A percentile compares a stretch with the other conserved stretches of the same genome.
phyloP scores from a whole-genome alignment of 2,113 vertebrate species.

The Periophthalmodon schlosseri region DNA sequence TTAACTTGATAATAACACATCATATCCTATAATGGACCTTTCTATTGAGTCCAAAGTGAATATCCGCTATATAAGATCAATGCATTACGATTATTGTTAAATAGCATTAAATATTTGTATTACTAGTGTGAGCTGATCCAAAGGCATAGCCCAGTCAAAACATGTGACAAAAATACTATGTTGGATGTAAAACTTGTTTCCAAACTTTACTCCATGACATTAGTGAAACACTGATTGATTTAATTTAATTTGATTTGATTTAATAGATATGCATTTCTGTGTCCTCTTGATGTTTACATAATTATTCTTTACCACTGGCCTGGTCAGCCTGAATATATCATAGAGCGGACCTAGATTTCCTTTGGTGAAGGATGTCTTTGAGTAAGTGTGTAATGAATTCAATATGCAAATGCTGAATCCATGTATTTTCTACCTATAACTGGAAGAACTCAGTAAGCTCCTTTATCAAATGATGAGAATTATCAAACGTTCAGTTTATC shows the following conservation, averaged over 20 bases:
- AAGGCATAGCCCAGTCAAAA: neutral
- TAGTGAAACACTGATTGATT: too few relatives aligned
- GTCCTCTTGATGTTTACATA: neutral
- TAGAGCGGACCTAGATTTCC: neutral
- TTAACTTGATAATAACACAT: neutral
- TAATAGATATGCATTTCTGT: neutral
- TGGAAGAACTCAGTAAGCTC: neutral
- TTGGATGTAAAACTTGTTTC: neutral
- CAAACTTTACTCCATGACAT: too few relatives aligned
- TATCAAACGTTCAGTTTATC: neutral
- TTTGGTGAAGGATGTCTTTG: neutral
- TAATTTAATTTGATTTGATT: neutral
- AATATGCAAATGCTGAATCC: neutral
- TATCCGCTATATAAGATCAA: neutral
- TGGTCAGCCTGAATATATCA: slow-evolving; percentile 4
- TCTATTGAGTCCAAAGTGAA: neutral
- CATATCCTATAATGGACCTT: neutral
- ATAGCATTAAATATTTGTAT: neutral
- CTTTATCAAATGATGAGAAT: too few relatives aligned
- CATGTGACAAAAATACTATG: neutral
- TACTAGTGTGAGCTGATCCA: neutral
- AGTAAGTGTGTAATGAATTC: neutral
- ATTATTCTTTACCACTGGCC: neutral
- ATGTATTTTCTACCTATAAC: neutral
- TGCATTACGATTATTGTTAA: neutral